Conservation (phyloP, 2,113 vertebrate species). For the Eonycteris spelaea region DNA sequence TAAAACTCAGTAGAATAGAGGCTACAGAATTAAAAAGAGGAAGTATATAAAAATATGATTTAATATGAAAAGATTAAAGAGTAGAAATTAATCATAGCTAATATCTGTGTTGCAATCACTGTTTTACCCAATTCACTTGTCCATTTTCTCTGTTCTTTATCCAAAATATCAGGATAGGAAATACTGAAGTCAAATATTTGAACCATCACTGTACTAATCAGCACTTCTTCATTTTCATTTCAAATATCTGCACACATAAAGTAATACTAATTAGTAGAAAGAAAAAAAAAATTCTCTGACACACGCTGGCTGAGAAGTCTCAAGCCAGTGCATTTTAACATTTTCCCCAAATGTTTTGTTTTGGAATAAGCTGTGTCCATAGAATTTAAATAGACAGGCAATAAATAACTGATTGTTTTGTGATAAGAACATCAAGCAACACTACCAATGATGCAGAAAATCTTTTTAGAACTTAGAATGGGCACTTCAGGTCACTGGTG, state of each 20-base stretch:
- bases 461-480: not conserved
- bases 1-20: not conserved
- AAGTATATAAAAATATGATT: not conserved
- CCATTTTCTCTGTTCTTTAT: not conserved
- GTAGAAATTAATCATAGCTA: not conserved
- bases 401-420: not conserved
- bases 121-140: not conserved
- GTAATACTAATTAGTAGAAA: not conserved
- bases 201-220: not conserved
- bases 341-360: not conserved
- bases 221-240: not conserved
- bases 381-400: not conserved
- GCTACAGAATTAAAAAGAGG: not conserved
- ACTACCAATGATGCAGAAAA: no score
- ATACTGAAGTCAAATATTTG: not conserved
- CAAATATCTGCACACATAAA: not conserved
- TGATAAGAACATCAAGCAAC: not conserved
- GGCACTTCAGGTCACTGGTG: rapidly evolving
- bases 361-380: not conserved
- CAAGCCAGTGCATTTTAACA: not conserved
- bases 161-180: not conserved
- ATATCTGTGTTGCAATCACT: not conserved
- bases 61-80: not conserved
- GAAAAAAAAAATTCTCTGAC: not conserved
- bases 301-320: not conserved